phyloP scores from a whole-genome alignment of 2,888 invertebrate genomes.

The Cantharis rustica region DNA sequence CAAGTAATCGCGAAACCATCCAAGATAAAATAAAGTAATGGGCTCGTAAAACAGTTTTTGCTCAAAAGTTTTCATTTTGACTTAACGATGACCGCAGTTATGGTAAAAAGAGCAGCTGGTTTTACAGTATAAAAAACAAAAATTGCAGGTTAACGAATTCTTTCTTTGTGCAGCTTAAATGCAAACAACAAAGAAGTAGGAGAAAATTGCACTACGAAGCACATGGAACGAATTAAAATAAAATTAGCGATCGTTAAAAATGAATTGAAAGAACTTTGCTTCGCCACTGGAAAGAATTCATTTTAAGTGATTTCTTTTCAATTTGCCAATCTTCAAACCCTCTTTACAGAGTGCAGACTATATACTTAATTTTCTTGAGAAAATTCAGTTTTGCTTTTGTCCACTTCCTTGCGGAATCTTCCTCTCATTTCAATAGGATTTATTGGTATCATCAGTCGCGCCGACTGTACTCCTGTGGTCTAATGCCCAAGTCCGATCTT shows the following conservation, averaged over 20 bases:
- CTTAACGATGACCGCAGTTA: neutral
- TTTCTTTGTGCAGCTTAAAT: neutral
- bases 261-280: neutral
- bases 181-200: neutral
- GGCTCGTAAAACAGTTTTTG: too few relatives aligned
- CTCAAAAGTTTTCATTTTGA: neutral
- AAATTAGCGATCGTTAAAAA: neutral
- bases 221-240: neutral
- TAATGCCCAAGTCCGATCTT: too few relatives aligned
- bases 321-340: neutral
- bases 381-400: too few relatives aligned
- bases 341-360: too few relatives aligned
- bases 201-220: neutral
- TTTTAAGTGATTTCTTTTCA: neutral
- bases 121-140: neutral
- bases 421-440: too few relatives aligned
- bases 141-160: neutral
- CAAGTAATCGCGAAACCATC: too few relatives aligned
- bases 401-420: too few relatives aligned
- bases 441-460: too few relatives aligned
- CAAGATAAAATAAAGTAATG: too few relatives aligned
- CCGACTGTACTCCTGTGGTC: too few relatives aligned
- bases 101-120: neutral
- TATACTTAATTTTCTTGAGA: too few relatives aligned
- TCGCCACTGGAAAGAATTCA: neutral